Percentiles rank a stretch among this genome's conserved stretches.
Evolutionary conservation across 2,113 vertebrate species (phyloP).

Genomic region (Larimichthys crocea): DNA sequence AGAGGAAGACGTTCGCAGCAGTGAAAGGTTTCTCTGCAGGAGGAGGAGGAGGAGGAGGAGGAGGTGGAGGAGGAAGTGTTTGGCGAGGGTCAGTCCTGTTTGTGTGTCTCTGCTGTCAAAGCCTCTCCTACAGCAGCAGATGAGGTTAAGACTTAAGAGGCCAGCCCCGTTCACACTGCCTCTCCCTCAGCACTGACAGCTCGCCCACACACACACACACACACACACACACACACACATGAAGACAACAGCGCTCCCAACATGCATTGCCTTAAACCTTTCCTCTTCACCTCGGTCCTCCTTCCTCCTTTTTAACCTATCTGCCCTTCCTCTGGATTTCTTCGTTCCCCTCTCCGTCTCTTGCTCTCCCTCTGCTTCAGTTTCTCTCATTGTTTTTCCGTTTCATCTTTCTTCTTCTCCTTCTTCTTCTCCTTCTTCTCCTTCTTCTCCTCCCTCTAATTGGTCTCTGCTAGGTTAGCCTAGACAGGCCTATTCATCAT

Average conservation of each 20-base stretch:
- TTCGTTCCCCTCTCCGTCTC: constrained; percentile 30
- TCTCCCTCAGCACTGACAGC: constrained; percentile 78
- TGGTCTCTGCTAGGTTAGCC: constrained; percentile 98
- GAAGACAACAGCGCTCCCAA: constrained; percentile 29
- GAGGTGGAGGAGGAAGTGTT: constrained; percentile 50
- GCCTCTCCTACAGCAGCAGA: constrained; percentile 66
- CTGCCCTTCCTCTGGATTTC: constrained; percentile 48
- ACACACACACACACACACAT: constrained; percentile 39
- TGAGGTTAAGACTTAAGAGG: constrained; percentile 76
- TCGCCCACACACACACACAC: constrained; percentile 47
- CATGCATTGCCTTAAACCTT: constrained; percentile 65
- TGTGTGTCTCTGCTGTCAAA: constrained; percentile 79
- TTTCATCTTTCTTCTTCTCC: constrained; percentile 48
- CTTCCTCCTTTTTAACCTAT: constrained; percentile 62
- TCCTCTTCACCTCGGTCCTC: constrained; percentile 56
- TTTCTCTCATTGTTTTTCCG: constrained; percentile 54
- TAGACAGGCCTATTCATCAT: constrained; percentile 99
- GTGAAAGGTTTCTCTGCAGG: too few relatives aligned
- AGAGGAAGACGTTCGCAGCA: not conserved
- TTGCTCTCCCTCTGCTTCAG: constrained; percentile 30
- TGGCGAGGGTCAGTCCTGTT: constrained; percentile 68
- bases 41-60: constrained; percentile 21
- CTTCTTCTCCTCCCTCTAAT: constrained; percentile 94
- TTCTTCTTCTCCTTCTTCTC: constrained; percentile 57
- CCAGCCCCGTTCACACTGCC: constrained; percentile 70